Evolutionary conservation across 2,888 invertebrate genomes (phyloP), one percentile per base, ranked within the genome.

Genomic region (Synergus itoensis): DNA sequence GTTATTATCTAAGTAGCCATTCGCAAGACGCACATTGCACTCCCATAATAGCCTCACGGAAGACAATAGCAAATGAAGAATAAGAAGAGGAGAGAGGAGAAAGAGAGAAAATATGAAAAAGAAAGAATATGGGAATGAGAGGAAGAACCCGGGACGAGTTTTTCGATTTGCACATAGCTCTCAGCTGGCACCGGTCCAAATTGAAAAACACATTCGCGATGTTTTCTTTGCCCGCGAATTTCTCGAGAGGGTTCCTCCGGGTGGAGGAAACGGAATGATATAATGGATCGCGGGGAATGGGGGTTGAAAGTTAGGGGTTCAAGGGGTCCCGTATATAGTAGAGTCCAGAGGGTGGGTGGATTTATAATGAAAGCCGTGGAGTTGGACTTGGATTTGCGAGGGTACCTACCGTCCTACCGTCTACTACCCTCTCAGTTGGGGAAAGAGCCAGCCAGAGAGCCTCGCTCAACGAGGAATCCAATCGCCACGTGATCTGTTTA

Each of bases 351-450:
- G 86, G 85, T 85, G 86, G 88, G 89, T 88, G 91, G 91, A 92
- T 92, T 92, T 92, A 92, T 91, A 92, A 91, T 92, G 91, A 91
- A 91, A 91, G 89, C 89, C 87, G 89, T 89, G 87, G 89, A 91
- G 90, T 91, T 89, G 89, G 90, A 90, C 88, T 89, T 86, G 89
- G 88, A 91, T 92, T 91, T 91, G 91, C 86, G 90, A 91, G 91
- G 90, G 90, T 89, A 88, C 84, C 85, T 86, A 85, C 84, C 81
- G 80, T 83, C 81, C 77, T 80, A 77, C 76, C 83, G 78, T 81
- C 73, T 60, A 81, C 76, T 60, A 84, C 80, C 83, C 82, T 81
- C 83, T 84, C 83, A 80, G 81, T 43, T 79, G 64, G 78, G 77
- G 81, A 83, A 84, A 79, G 83, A 79, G 80, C 84, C 78, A 80